Conservation (phyloP, 2,888 invertebrate species). For the Allophyes oxyacanthae region DNA sequence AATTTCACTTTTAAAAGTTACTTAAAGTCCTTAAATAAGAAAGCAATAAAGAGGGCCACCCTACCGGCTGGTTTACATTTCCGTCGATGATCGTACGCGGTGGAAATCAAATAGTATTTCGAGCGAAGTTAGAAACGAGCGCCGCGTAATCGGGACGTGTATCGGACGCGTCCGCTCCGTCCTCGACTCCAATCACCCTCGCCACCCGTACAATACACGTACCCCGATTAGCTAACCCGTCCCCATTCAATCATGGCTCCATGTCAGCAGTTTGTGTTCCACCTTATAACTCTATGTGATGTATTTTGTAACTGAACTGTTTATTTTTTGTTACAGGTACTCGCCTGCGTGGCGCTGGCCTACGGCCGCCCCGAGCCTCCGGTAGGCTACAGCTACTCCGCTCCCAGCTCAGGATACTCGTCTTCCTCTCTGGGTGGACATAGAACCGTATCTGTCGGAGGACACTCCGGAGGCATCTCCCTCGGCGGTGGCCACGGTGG, state of each 20-base stretch:
- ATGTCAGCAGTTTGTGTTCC: conserved; percentile 6
- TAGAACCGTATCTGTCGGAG: conserved; percentile 50
- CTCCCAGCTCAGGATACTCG: conserved; percentile 71
- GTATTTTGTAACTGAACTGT: conserved; percentile 6
- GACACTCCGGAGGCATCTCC: conserved; percentile 61
- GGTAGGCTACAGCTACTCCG: conserved; percentile 85
- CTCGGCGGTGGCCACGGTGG: conserved; percentile 69
- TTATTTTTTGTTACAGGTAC: conserved; percentile 75
- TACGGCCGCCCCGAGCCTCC: conserved; percentile 87
- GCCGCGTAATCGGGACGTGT: conserved; percentile 6
- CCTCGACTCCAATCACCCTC: background rate
- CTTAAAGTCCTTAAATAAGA: background rate
- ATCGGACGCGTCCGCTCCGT: conserved; percentile 6
- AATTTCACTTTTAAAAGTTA: background rate
- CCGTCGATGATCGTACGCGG: background rate
- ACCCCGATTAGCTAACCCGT: conserved; percentile 4
- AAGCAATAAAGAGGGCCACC: background rate
- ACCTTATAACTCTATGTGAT: background rate
- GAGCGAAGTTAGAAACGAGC: conserved; percentile 1
- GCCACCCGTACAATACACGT: conserved; percentile 1
- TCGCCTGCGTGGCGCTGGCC: conserved; percentile 85
- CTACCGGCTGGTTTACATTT: conserved; percentile 10
- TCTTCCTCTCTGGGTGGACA: conserved; percentile 65
- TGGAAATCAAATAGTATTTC: conserved; percentile 16
- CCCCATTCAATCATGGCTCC: conserved; percentile 4